These are phyloP conservation scores for Odontothrips loti DNA, from an alignment of 2,888 invertebrate genomes.

Conservation along the genomic window DNA sequence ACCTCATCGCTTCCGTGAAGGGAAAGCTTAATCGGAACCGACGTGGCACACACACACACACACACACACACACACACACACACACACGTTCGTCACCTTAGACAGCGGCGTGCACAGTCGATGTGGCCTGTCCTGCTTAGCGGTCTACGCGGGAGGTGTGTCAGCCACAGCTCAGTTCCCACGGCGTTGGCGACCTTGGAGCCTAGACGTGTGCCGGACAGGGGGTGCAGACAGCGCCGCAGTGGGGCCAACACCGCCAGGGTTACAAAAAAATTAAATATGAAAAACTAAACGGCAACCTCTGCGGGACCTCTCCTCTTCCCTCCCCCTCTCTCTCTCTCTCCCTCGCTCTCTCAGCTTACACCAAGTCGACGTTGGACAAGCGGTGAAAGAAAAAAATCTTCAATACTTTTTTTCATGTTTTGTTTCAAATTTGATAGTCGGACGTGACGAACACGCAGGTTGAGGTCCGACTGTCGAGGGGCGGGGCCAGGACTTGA, in stretches of 20 bases:
- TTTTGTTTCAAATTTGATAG: too few relatives aligned
- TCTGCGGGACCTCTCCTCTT: not conserved
- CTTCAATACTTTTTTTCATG: too few relatives aligned
- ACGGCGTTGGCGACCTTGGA: not conserved
- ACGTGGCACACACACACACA: too few relatives aligned
- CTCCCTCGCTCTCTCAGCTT: too few relatives aligned
- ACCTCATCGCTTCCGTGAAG: not conserved
- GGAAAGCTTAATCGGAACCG: not conserved
- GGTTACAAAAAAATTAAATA: not conserved
- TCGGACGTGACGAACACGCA: not conserved
- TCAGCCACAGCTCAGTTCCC: not conserved
- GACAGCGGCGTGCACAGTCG: too few relatives aligned
- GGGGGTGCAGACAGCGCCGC: too few relatives aligned
- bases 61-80: too few relatives aligned
- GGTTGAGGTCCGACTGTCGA: not conserved
- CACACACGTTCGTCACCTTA: too few relatives aligned
- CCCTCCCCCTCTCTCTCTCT: too few relatives aligned
- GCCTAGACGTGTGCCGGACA: not conserved
- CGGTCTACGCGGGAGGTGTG: not conserved
- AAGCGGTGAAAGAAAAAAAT: too few relatives aligned
- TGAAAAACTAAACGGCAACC: not conserved
- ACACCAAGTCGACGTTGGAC: too few relatives aligned
- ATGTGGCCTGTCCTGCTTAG: not conserved
- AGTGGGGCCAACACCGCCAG: too few relatives aligned
- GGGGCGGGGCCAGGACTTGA: slow-evolving; percentile 6